These are phyloP conservation scores for Neogobius melanostomus DNA, from an alignment of 2,113 vertebrate species.

Conservation along the genomic window DNA sequence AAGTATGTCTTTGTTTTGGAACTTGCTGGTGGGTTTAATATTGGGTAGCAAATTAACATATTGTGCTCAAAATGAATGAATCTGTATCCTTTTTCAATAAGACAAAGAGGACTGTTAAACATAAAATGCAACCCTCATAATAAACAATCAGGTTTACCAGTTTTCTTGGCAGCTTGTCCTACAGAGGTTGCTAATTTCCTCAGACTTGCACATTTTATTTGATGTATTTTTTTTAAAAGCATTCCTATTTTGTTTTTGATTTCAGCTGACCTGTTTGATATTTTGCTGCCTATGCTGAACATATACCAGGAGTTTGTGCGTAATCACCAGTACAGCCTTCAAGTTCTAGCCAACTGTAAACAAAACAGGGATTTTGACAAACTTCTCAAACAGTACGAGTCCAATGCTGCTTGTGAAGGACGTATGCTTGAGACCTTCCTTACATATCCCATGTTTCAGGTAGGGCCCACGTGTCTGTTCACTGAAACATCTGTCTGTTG, in stretches of 20 bases:
- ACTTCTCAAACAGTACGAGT: slow-evolving; percentile 93
- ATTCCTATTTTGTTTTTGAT: slow-evolving; percentile 17
- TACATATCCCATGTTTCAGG: slow-evolving; percentile 98
- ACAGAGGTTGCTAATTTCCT: too few relatives aligned
- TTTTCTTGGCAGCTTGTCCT: too few relatives aligned
- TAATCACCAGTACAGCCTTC: slow-evolving; percentile 94
- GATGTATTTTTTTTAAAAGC: neutral
- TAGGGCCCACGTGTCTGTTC: slow-evolving; percentile 42
- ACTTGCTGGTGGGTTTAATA: too few relatives aligned
- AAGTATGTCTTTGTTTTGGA: too few relatives aligned
- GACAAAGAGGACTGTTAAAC: too few relatives aligned
- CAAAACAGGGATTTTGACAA: slow-evolving; percentile 97
- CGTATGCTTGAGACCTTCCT: slow-evolving; percentile 94
- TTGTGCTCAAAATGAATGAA: too few relatives aligned
- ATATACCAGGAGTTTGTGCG: slow-evolving; percentile 97
- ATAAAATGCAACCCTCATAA: too few relatives aligned
- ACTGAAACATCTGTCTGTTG: neutral
- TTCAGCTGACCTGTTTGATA: slow-evolving; percentile 93
- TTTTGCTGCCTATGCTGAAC: slow-evolving; percentile 95
- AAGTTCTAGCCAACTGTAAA: slow-evolving; percentile 94
- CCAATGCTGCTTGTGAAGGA: slow-evolving; percentile 90
- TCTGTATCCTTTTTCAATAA: too few relatives aligned
- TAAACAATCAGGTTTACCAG: too few relatives aligned
- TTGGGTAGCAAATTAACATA: too few relatives aligned
- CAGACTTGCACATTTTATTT: too few relatives aligned